Evolutionary conservation across 64 coral and sea anemone species (phyloP).

Genomic region (Hydrozoanthus tunicans): DNA sequence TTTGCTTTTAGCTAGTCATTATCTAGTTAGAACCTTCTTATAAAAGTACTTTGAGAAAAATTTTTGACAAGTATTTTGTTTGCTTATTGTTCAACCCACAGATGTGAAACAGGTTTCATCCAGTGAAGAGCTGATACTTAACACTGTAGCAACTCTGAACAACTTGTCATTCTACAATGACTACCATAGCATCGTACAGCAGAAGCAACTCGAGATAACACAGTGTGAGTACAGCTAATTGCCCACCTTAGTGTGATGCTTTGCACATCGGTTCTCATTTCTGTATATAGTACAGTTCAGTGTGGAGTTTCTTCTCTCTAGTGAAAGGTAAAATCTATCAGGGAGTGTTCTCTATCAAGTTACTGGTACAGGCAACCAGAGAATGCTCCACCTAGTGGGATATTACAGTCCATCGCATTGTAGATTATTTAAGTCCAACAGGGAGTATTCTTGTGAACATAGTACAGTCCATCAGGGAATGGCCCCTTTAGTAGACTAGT

Average conservation of each 20-base stretch:
- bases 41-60: not conserved
- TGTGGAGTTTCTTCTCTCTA: too few species aligned
- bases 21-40: too few species aligned
- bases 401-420: too few species aligned
- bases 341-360: not conserved
- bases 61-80: not conserved
- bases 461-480: too few species aligned
- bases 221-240: constrained; percentile 67
- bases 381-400: too few species aligned
- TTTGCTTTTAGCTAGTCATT: not conserved
- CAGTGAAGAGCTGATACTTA: constrained; percentile 92
- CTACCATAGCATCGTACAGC: constrained; percentile 56
- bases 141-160: constrained; percentile 93
- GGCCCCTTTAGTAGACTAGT: too few species aligned
- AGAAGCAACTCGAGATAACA: constrained; percentile 78
- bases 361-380: too few species aligned
- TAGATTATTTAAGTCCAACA: too few species aligned
- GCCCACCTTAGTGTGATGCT: not conserved
- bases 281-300: too few species aligned
- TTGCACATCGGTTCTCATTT: too few species aligned
- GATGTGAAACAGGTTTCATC: constrained; percentile 67
- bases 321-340: too few species aligned
- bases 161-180: constrained; percentile 93
- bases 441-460: too few species aligned
- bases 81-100: constrained; percentile 18